Conservation (phyloP, 64 coral and sea anemone species). For the Acropora yongei region DNA sequence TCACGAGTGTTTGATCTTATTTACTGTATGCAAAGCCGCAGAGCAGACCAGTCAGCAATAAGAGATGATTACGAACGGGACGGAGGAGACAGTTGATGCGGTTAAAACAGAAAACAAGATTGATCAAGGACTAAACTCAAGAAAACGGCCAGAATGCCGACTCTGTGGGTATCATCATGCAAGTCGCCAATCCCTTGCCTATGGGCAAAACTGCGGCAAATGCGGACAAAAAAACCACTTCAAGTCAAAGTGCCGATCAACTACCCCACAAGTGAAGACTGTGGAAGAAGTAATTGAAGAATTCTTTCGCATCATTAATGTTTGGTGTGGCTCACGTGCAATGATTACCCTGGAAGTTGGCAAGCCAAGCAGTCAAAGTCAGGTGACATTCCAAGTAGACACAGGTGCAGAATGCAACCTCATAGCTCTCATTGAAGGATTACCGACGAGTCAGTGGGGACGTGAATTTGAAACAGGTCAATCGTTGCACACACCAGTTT, state of each 20-base stretch:
- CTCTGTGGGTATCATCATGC: too few relatives aligned
- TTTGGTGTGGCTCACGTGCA: not conserved
- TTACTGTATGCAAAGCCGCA: not conserved
- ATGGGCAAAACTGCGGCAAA: too few relatives aligned
- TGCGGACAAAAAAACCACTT: too few relatives aligned
- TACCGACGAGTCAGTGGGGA: slow-evolving; percentile 37
- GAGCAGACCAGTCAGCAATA: slow-evolving; percentile 64
- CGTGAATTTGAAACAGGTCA: too few relatives aligned
- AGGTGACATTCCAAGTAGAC: slow-evolving; percentile 30
- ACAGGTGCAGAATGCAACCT: slow-evolving; percentile 64
- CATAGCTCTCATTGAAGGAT: slow-evolving; percentile 5
- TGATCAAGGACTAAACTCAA: too few relatives aligned
- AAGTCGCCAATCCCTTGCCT: too few relatives aligned
- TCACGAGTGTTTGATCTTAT: slow-evolving; percentile 41
- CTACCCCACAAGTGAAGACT: not conserved
- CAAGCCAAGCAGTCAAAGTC: not conserved
- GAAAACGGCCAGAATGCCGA: too few relatives aligned
- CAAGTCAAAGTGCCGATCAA: too few relatives aligned
- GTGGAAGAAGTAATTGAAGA: slow-evolving; percentile 24
- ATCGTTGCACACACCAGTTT: slow-evolving; percentile 12
- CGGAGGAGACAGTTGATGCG: slow-evolving; percentile 26
- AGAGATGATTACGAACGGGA: slow-evolving; percentile 34
- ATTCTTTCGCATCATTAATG: not conserved
- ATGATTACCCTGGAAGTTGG: not conserved
- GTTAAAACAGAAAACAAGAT: too few relatives aligned